phyloP scores from a whole-genome alignment of 2,797 vertebrate genomes.

The Benthosema pterotum region DNA sequence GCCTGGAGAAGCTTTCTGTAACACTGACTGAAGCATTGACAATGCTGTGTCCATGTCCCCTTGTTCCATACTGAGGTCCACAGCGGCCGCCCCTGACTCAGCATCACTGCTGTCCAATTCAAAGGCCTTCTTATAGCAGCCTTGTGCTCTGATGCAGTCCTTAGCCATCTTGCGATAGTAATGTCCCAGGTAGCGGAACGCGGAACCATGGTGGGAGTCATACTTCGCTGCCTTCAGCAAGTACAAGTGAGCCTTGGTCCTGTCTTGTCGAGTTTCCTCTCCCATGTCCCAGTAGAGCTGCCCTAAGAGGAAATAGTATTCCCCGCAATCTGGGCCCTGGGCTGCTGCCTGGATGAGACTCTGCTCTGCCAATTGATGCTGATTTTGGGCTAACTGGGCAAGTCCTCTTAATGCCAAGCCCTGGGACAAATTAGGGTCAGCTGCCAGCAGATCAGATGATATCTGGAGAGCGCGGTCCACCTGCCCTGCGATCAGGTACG shows the following conservation, averaged over 20 bases:
- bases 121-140: conserved; percentile 96
- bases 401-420: conserved; percentile 82
- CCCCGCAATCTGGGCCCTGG: conserved; percentile 80
- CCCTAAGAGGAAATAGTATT: conserved; percentile 88
- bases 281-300: conserved; percentile 92
- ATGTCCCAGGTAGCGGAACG: conserved; percentile 90
- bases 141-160: conserved; percentile 87
- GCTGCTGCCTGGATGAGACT: conserved; percentile 87
- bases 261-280: conserved; percentile 89
- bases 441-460: conserved; percentile 81
- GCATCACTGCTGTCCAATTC: conserved; percentile 85
- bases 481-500: conserved; percentile 84
- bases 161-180: conserved; percentile 88
- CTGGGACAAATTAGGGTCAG: conserved; percentile 81
- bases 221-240: conserved; percentile 95
- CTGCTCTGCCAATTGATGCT: conserved; percentile 85
- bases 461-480: conserved; percentile 87
- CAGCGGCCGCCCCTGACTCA: conserved; percentile 89
- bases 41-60: conserved; percentile 91
- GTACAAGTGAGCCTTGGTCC: conserved; percentile 88
- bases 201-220: conserved; percentile 85
- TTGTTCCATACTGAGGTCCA: conserved; percentile 90
- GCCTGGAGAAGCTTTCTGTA: conserved; percentile 86
- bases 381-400: conserved; percentile 78
- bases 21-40: conserved; percentile 86